phyloP scores from a whole-genome alignment of 64 coral and sea anemone species.

The Montipora sp. region DNA sequence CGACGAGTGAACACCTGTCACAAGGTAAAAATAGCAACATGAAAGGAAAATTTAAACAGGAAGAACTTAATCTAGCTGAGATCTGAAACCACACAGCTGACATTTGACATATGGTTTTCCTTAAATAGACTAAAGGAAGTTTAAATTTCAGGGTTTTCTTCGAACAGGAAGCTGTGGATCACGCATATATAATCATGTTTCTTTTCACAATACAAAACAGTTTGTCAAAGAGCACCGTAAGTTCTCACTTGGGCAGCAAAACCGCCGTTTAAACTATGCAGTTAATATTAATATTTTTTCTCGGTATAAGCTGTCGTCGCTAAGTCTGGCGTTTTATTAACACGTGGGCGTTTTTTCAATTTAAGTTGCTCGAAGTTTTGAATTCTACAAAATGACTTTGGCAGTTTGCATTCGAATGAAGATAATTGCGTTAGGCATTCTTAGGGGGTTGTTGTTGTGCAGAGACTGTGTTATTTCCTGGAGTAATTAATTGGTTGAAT shows the following conservation, averaged over 20 bases:
- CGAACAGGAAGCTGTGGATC: neutral
- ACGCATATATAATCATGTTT: neutral
- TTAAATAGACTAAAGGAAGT: neutral
- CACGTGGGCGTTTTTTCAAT: conserved; percentile 1
- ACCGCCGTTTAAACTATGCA: neutral
- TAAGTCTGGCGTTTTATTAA: conserved; percentile 4
- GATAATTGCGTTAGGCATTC: neutral
- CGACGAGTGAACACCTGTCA: neutral
- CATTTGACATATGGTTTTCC: neutral
- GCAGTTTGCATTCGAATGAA: neutral
- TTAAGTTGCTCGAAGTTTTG: neutral
- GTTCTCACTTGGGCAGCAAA: neutral
- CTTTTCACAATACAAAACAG: neutral
- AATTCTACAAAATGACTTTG: neutral
- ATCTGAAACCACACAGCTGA: neutral
- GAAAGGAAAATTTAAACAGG: conserved; percentile 16
- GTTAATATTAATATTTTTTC: neutral
- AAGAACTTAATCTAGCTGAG: neutral
- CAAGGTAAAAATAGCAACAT: neutral
- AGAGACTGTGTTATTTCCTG: neutral
- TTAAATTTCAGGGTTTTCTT: neutral
- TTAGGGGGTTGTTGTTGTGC: neutral
- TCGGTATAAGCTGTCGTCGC: neutral
- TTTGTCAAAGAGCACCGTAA: no score
- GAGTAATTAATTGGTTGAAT: conserved; percentile 23